These are phyloP conservation scores for Octopus bimaculoides DNA, from an alignment of 1,140 invertebrate genomes.

Conservation along the genomic window DNA sequence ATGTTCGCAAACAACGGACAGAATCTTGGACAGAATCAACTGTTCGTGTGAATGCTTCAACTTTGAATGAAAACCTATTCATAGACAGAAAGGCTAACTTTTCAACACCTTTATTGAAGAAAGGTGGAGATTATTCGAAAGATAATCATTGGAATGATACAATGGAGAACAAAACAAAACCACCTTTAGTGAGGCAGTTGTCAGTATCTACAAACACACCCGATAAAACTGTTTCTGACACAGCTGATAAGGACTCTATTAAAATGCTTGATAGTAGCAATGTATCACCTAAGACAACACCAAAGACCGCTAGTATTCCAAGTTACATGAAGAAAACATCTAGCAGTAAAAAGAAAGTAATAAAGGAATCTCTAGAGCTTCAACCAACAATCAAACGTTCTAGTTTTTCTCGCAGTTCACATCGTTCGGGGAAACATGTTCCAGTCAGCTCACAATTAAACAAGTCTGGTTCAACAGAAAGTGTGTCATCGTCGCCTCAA, in stretches of 20 bases:
- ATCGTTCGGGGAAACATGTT: constrained; percentile 13
- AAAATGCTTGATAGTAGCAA: background rate
- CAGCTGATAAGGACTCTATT: background rate
- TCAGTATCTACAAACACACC: constrained; percentile 22
- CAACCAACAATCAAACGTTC: background rate
- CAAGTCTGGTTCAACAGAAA: constrained; percentile 27
- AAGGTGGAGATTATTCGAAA: constrained; percentile 39
- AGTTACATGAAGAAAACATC: constrained; percentile 16
- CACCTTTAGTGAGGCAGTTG: constrained; percentile 40
- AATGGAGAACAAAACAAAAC: constrained; percentile 27
- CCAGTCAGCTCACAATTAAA: constrained; percentile 22
- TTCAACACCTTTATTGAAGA: constrained; percentile 39
- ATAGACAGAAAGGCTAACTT: constrained; percentile 35
- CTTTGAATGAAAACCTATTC: constrained; percentile 23
- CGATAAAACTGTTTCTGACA: background rate
- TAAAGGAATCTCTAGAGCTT: background rate
- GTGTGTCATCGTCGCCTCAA: constrained; percentile 26
- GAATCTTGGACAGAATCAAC: constrained; percentile 48
- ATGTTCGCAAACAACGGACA: constrained; percentile 42
- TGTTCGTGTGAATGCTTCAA: constrained; percentile 26
- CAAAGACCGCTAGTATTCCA: background rate
- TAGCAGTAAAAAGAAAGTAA: background rate
- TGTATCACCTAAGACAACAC: background rate
- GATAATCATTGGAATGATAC: constrained; percentile 43
- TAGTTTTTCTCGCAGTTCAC: background rate